Percentiles rank a stretch among this genome's conserved stretches.
These are phyloP conservation scores for Hecatera dysodea DNA, from an alignment of 2,888 invertebrate genomes.

Conservation along the genomic window DNA sequence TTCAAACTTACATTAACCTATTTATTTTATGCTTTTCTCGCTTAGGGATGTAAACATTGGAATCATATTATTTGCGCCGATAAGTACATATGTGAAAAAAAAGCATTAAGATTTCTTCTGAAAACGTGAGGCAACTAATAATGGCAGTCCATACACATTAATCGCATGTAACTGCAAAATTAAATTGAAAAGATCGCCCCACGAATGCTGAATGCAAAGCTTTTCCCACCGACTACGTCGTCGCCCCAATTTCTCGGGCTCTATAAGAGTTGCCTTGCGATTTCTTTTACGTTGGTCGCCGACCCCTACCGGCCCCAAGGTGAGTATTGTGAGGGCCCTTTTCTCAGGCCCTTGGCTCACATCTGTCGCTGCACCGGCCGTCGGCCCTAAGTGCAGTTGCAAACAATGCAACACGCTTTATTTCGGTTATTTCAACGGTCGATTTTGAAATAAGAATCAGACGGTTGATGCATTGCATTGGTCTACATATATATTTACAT, in stretches of 20 bases:
- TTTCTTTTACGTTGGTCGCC: conserved; percentile 61
- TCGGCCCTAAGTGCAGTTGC: conserved; percentile 68
- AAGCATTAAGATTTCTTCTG: neutral
- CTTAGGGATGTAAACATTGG: neutral
- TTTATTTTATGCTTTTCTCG: neutral
- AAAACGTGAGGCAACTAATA: conserved; percentile 5
- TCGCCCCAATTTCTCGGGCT: conserved; percentile 60
- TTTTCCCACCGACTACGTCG: conserved; percentile 58
- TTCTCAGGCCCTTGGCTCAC: conserved; percentile 76
- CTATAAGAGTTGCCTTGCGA: conserved; percentile 67
- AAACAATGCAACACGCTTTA: conserved; percentile 72
- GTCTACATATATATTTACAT: neutral
- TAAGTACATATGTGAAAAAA: neutral
- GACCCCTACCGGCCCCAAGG: conserved; percentile 60
- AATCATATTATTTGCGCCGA: neutral
- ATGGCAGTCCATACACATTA: conserved; percentile 34
- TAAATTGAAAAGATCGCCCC: conserved; percentile 42
- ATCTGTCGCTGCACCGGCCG: conserved; percentile 82
- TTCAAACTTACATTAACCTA: neutral
- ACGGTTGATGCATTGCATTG: conserved; percentile 57
- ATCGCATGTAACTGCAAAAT: conserved; percentile 32
- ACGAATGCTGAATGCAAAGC: conserved; percentile 27
- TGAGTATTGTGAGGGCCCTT: conserved; percentile 70
- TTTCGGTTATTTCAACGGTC: conserved; percentile 73
- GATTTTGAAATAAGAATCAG: conserved; percentile 68